phyloP scores from a whole-genome alignment of 2,888 invertebrate genomes.

The Unio pictorum region DNA sequence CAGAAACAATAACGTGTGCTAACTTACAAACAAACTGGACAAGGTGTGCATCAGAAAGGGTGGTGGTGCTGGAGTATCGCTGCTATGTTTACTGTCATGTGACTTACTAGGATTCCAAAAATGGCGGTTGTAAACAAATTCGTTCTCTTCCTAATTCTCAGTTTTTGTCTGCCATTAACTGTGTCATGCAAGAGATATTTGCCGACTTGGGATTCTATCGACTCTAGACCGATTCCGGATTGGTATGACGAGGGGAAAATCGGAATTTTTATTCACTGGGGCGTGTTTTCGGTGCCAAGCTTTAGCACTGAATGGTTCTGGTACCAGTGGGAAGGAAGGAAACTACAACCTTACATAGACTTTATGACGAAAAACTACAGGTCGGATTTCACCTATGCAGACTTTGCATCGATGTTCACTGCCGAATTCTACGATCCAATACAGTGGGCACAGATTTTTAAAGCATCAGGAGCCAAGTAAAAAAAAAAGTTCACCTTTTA shows the following conservation, averaged over 20 bases:
- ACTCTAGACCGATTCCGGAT: constrained; percentile 80
- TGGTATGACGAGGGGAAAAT: constrained; percentile 73
- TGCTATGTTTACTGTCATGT: too few species aligned
- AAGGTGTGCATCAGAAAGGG: too few species aligned
- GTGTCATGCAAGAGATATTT: constrained; percentile 44
- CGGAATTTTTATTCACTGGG: constrained; percentile 74
- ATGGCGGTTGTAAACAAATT: not conserved
- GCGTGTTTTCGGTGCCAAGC: constrained; percentile 67
- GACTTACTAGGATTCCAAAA: too few species aligned
- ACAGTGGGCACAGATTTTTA: constrained; percentile 87
- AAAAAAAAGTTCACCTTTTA: not conserved
- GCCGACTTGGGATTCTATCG: constrained; percentile 89
- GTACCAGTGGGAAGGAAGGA: constrained; percentile 79
- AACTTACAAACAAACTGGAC: too few species aligned
- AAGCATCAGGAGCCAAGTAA: constrained; percentile 88
- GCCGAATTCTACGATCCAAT: constrained; percentile 88
- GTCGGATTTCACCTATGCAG: constrained; percentile 89
- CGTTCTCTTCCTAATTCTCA: not conserved
- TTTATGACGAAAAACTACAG: constrained; percentile 89
- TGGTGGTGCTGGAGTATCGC: too few species aligned
- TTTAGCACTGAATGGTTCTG: constrained; percentile 87
- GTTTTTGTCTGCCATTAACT: not conserved
- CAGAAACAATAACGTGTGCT: too few species aligned
- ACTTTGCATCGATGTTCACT: constrained; percentile 88
- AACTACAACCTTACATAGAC: constrained; percentile 52